These are phyloP conservation scores for Furcula furcula DNA, from an alignment of 2,888 invertebrate genomes.

Conservation along the genomic window DNA sequence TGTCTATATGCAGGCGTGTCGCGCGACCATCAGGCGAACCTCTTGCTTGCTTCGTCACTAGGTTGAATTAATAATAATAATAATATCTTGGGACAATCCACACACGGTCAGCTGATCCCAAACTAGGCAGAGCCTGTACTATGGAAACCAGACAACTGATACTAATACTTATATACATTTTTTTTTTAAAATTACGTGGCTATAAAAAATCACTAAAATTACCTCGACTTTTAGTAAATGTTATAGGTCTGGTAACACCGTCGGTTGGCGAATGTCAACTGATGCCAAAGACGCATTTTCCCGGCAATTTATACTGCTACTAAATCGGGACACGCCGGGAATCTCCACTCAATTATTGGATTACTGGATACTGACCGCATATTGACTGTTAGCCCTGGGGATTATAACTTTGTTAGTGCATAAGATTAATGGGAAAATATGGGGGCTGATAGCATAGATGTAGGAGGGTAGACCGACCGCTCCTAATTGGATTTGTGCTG, in stretches of 20 bases:
- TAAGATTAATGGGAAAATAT: constrained; percentile 37
- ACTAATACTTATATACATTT: too few relatives aligned
- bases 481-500: constrained; percentile 7
- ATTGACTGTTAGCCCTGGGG: constrained; percentile 59
- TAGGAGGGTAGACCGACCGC: not conserved
- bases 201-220: constrained; percentile 7
- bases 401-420: constrained; percentile 69
- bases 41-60: too few relatives aligned
- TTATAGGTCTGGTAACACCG: constrained; percentile 51
- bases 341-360: constrained; percentile 67
- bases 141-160: too few relatives aligned
- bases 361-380: constrained; percentile 68
- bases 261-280: constrained; percentile 49
- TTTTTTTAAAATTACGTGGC: too few relatives aligned
- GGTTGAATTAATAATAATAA: too few relatives aligned
- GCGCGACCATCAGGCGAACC: too few relatives aligned
- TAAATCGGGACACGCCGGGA: constrained; percentile 40
- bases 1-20: too few relatives aligned
- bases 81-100: too few relatives aligned
- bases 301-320: constrained; percentile 62
- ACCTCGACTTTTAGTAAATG: constrained; percentile 31
- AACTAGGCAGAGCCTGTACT: too few relatives aligned
- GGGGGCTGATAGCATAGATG: too few relatives aligned
- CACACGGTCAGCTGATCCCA: too few relatives aligned
- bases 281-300: constrained; percentile 46